Conservation (phyloP, 2,113 vertebrate species). For the Equus quagga region DNA sequence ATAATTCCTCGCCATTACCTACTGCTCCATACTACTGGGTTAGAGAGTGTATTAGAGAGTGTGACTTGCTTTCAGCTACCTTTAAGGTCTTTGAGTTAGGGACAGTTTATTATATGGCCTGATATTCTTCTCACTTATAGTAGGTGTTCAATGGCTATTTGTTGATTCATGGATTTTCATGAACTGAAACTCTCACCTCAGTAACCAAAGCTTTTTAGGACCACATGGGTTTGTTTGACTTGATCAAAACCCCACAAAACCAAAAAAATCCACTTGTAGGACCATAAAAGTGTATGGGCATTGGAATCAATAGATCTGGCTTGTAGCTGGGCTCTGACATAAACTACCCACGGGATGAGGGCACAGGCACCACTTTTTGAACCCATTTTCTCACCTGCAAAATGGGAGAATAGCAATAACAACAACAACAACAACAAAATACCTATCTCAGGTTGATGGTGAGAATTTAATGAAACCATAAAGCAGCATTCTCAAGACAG, state of each 20-base stretch:
- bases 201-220: neutral
- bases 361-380: neutral
- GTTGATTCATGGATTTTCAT: neutral
- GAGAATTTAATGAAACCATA: neutral
- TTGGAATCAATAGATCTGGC: neutral
- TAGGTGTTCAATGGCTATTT: neutral
- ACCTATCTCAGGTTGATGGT: rapidly evolving
- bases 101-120: neutral
- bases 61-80: neutral
- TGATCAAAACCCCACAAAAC: neutral
- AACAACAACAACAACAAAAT: neutral
- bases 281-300: no score
- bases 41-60: neutral
- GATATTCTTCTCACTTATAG: neutral
- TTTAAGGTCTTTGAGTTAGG: neutral
- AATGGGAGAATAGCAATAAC: neutral
- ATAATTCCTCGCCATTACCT: neutral
- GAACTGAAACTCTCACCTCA: neutral
- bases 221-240: neutral
- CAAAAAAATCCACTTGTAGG: neutral
- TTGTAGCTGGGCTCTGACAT: neutral
- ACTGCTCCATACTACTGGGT: neutral
- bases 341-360: neutral
- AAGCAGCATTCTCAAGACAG: neutral
- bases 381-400: neutral